Evolutionary conservation across 2,888 invertebrate species (phyloP).

Genomic region (Volucella inflata): DNA sequence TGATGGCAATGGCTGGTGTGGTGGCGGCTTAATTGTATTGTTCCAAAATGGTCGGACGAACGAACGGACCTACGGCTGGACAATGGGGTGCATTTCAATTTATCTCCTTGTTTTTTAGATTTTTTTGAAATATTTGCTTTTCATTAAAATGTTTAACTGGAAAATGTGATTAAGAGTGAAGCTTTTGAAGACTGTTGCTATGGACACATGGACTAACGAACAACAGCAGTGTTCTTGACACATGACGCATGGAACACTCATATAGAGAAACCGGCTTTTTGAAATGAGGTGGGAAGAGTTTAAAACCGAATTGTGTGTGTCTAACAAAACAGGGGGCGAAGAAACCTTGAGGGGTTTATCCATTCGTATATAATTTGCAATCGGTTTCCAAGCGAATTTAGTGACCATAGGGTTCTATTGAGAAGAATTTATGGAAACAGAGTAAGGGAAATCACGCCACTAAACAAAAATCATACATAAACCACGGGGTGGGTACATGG

Average conservation of each 20-base stretch:
- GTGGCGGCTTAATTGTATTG: conserved; percentile 65
- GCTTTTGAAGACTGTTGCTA: conserved; percentile 66
- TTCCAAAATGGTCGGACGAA: conserved; percentile 28
- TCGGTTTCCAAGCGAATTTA: too few relatives aligned
- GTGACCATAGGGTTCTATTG: too few relatives aligned
- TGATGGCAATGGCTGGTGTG: conserved; percentile 39
- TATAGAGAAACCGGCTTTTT: neutral
- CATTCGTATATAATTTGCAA: too few relatives aligned
- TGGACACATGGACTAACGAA: conserved; percentile 7
- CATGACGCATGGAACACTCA: conserved; percentile 9
- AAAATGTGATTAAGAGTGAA: conserved; percentile 62
- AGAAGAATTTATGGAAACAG: too few relatives aligned
- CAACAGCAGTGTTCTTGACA: conserved; percentile 54
- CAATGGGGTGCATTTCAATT: neutral
- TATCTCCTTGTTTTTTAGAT: conserved; percentile 35
- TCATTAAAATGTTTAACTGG: conserved; percentile 63
- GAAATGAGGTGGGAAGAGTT: too few relatives aligned
- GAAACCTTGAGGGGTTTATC: too few relatives aligned
- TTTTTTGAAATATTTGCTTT: conserved; percentile 71
- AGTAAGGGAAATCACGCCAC: too few relatives aligned
- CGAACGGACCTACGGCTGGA: conserved; percentile 1
- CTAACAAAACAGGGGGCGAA: too few relatives aligned
- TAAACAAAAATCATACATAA: too few relatives aligned
- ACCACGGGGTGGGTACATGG: too few relatives aligned
- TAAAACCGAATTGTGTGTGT: too few relatives aligned